Conservation (phyloP, 2,797 vertebrate species). For the Okamejei kenojei region DNA sequence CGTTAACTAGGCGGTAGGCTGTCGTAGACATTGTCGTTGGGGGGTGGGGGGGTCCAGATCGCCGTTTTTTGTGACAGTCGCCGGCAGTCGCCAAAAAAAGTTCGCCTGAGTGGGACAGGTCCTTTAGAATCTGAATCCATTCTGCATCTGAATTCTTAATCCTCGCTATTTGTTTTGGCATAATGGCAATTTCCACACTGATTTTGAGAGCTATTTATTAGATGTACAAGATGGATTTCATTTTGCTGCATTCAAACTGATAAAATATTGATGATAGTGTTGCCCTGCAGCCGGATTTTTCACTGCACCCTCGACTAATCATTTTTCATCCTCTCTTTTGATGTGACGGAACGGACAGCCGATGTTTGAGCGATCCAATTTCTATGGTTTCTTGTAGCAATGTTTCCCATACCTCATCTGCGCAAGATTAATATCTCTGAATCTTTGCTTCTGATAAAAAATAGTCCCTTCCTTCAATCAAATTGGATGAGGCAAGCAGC, state of each 20-base stretch:
- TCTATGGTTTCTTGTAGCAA: background rate
- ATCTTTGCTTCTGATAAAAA: background rate
- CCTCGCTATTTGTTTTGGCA: background rate
- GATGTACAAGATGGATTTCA: background rate
- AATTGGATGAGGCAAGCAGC: background rate
- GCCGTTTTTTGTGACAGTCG: too few species aligned
- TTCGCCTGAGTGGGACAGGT: too few species aligned
- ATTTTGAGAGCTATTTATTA: background rate
- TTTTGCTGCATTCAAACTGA: background rate
- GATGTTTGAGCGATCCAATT: background rate
- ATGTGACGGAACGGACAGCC: background rate
- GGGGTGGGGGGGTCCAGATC: too few species aligned
- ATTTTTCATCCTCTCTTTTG: background rate
- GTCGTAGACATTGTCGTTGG: too few species aligned
- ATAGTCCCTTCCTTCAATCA: background rate
- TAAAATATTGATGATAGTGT: slow-evolving; percentile 5
- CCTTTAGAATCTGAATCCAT: background rate
- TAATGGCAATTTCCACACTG: background rate
- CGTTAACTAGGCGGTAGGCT: too few species aligned
- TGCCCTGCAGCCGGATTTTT: background rate
- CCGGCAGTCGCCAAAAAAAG: too few species aligned
- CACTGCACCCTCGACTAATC: background rate
- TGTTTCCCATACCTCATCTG: background rate
- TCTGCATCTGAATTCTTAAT: background rate
- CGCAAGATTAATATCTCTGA: background rate